Percentiles rank a stretch among this genome's conserved stretches.
Evolutionary conservation across 2,797 vertebrate genomes (phyloP).

Genomic region (Peromyscus attwateri): DNA sequence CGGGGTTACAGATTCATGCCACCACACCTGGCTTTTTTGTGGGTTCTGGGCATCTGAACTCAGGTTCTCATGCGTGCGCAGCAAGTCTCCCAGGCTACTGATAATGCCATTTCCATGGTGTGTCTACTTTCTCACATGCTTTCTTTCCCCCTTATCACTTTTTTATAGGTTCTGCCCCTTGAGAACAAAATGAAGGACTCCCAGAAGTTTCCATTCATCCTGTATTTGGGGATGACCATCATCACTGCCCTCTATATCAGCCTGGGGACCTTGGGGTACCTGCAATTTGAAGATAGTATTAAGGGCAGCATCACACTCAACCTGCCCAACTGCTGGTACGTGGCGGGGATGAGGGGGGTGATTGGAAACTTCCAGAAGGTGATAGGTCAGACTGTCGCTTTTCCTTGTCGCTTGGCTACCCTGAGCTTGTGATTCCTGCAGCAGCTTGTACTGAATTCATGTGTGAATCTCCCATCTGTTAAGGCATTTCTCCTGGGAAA

Average conservation of each 20-base stretch:
- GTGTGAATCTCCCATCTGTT: neutral
- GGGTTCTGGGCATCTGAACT: neutral
- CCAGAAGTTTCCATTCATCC: slow-evolving; percentile 90
- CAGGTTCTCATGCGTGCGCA: neutral
- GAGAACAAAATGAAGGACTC: slow-evolving; percentile 98
- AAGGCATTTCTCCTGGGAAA: slow-evolving; percentile 5
- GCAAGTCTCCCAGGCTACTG: neutral
- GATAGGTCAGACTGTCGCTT: neutral
- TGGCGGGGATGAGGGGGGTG: neutral
- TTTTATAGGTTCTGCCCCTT: slow-evolving; percentile 93
- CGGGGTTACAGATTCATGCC: neutral
- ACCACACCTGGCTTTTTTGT: neutral
- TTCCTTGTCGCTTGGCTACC: neutral
- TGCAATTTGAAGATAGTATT: slow-evolving; percentile 93
- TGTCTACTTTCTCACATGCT: neutral
- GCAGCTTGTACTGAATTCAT: neutral
- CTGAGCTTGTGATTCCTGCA: neutral
- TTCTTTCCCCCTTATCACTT: neutral
- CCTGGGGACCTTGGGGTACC: slow-evolving; percentile 94
- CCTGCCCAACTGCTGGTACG: slow-evolving; percentile 97
- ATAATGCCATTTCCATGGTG: neutral
- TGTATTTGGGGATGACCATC: slow-evolving; percentile 94
- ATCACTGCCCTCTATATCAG: slow-evolving; percentile 95
- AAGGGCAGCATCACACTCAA: slow-evolving; percentile 96
- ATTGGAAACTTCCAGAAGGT: neutral